phyloP scores from a whole-genome alignment of 2,888 invertebrate genomes.

The Notodonta ziczac region DNA sequence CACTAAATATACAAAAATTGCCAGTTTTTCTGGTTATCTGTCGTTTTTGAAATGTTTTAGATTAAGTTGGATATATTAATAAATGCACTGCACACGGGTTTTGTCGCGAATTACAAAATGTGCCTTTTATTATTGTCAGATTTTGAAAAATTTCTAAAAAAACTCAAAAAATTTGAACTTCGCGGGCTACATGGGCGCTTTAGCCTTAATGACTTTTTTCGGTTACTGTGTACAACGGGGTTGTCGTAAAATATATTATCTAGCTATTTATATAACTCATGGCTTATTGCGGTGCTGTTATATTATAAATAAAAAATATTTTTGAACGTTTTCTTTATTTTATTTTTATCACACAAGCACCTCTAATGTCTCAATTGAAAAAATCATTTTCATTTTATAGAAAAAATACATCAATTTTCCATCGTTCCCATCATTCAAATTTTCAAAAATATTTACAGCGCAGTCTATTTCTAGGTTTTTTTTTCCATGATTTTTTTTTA shows the following conservation, averaged over 20 bases:
- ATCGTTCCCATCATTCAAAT: constrained; percentile 37
- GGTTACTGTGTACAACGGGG: not conserved
- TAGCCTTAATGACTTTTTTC: no score
- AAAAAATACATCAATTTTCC: constrained; percentile 63
- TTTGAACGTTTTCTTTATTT: constrained; percentile 47
- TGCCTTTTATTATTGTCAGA: no score
- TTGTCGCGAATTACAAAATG: no score
- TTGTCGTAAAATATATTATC: not conserved
- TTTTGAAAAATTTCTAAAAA: no score
- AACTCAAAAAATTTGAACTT: no score
- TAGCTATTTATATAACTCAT: constrained; percentile 27
- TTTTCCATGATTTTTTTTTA: constrained; percentile 40
- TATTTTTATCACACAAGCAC: constrained; percentile 31
- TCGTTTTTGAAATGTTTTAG: no score
- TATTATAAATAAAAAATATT: constrained; percentile 47
- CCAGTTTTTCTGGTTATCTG: no score
- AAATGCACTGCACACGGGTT: no score
- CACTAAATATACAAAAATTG: no score
- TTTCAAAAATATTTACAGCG: constrained; percentile 63
- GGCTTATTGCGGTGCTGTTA: constrained; percentile 52
- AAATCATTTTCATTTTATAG: constrained; percentile 48
- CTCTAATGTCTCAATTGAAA: constrained; percentile 52
- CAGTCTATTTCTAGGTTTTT: constrained; percentile 57
- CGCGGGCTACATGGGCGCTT: no score
- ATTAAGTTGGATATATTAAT: no score